Evolutionary conservation across 35 echinoderm and acorn worm species (phyloP).

Genomic region (Lytechinus variegatus): DNA sequence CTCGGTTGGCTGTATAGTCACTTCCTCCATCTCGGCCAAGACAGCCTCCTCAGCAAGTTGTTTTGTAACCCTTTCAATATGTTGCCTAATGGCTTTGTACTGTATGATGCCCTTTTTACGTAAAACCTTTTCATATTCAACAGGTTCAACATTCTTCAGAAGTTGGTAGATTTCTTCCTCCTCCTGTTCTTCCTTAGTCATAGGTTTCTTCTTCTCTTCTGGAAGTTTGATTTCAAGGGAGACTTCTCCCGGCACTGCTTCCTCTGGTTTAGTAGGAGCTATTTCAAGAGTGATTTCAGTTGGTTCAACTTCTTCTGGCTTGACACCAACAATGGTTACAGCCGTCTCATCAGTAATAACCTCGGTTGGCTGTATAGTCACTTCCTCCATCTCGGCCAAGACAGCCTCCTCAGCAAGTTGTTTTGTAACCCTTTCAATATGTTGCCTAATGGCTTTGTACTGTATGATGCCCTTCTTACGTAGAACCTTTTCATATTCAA

Average conservation of each 20-base stretch:
- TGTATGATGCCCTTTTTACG: background rate
- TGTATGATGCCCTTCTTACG: conserved; percentile 23
- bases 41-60: too few relatives aligned
- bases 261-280: background rate
- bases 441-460: conserved; percentile 33
- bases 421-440: conserved; percentile 61
- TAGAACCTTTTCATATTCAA: conserved; percentile 70
- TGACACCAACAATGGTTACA: background rate
- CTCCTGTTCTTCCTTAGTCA: conserved; percentile 34
- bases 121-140: background rate
- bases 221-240: background rate
- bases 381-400: background rate
- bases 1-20: too few relatives aligned
- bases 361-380: background rate
- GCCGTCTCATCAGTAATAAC: conserved; percentile 35
- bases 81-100: background rate
- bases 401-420: conserved; percentile 54
- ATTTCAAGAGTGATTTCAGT: conserved; percentile 28
- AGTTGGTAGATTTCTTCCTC: background rate
- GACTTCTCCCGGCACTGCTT: too few relatives aligned
- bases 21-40: background rate
- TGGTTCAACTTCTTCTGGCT: conserved; percentile 18
- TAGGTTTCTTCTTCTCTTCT: background rate
- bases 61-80: background rate
- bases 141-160: background rate